Evolutionary conservation across 2,113 vertebrate species (phyloP).

Genomic region (Mesembrinibis cayennensis): DNA sequence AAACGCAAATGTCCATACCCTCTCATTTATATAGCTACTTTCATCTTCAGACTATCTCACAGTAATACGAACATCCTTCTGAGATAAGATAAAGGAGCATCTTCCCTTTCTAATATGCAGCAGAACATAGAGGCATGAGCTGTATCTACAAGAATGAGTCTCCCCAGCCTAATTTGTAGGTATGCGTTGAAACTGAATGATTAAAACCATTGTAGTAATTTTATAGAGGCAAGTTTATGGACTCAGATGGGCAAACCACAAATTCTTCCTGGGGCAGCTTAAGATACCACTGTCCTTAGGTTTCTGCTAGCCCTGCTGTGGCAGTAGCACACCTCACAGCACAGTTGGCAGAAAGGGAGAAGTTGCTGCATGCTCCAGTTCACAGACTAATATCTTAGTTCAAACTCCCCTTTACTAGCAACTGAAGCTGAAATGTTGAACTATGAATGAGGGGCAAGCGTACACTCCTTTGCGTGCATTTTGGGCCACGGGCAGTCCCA

Average conservation of each 20-base stretch:
- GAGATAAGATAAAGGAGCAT: background rate
- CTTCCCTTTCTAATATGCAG: background rate
- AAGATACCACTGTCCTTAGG: background rate
- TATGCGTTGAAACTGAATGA: background rate
- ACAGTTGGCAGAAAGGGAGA: background rate
- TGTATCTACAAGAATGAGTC: background rate
- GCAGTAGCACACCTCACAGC: background rate
- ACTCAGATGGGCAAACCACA: background rate
- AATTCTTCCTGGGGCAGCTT: background rate
- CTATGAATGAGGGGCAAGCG: background rate
- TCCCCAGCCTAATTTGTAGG: background rate
- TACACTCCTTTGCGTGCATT: background rate
- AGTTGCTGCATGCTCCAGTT: background rate
- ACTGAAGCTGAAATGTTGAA: background rate
- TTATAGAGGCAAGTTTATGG: background rate
- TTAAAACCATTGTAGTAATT: background rate
- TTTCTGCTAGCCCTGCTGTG: background rate
- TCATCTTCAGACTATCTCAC: background rate
- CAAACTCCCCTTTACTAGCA: background rate
- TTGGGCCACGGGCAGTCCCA: background rate
- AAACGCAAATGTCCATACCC: background rate
- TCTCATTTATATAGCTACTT: background rate
- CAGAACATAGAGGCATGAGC: background rate
- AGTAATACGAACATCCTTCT: background rate
- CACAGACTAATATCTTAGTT: background rate